Percentiles rank a stretch among this genome's conserved stretches.
Conservation (phyloP, 2,797 vertebrate genomes). For the Eospalax fontanierii region DNA sequence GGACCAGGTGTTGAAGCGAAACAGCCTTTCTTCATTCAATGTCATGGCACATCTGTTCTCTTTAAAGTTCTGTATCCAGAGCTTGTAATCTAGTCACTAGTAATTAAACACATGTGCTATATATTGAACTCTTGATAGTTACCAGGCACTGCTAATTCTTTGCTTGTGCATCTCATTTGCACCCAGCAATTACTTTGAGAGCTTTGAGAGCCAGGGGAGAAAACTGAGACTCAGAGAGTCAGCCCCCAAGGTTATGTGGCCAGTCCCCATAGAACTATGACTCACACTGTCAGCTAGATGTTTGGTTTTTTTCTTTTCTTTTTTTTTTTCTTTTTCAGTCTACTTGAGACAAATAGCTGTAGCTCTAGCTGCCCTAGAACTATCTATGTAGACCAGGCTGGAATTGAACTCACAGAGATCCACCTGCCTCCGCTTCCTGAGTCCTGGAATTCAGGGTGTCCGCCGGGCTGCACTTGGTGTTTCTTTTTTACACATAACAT, state of each 20-base stretch:
- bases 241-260: neutral
- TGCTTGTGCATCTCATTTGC: neutral
- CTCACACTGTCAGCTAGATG: neutral
- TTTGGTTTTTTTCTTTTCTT: too few species aligned
- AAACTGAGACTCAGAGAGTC: neutral
- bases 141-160: neutral
- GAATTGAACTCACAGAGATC: too few species aligned
- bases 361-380: too few species aligned
- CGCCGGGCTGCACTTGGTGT: too few species aligned
- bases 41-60: neutral
- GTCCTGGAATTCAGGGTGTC: too few species aligned
- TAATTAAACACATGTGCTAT: accelerated
- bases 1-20: neutral
- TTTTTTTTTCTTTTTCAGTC: too few species aligned
- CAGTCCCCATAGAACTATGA: neutral
- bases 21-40: neutral
- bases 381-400: too few species aligned
- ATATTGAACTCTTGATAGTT: too few species aligned
- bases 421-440: too few species aligned
- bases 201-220: neutral
- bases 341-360: too few species aligned
- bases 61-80: neutral
- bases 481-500: too few species aligned
- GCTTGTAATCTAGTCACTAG: neutral
- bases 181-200: neutral